phyloP scores from a whole-genome alignment of 2,888 invertebrate genomes.

The Ctenicera cuprea region DNA sequence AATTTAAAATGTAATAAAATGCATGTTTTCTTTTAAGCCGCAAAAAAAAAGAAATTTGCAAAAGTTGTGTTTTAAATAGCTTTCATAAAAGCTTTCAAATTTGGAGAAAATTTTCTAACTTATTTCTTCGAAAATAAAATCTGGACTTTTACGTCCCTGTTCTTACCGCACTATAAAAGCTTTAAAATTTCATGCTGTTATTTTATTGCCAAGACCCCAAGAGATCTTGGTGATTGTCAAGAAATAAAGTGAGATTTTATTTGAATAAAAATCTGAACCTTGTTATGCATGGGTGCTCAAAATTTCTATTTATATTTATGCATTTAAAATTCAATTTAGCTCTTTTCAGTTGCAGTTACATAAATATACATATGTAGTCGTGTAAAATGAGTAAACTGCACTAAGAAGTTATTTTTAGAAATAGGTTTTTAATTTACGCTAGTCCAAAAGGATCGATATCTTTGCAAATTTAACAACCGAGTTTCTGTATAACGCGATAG shows the following conservation, averaged over 20 bases:
- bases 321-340: too few relatives aligned
- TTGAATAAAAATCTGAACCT: background rate
- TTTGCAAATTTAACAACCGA: too few relatives aligned
- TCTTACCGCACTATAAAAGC: constrained; percentile 6
- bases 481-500: too few relatives aligned
- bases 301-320: constrained; percentile 1
- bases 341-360: too few relatives aligned
- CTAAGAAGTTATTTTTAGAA: too few relatives aligned
- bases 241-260: constrained; percentile 36
- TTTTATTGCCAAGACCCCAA: constrained; percentile 24
- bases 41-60: background rate
- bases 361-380: too few relatives aligned
- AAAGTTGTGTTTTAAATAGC: background rate
- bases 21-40: too few relatives aligned
- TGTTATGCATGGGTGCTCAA: background rate
- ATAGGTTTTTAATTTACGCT: too few relatives aligned
- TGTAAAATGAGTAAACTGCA: too few relatives aligned
- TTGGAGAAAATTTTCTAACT: background rate
- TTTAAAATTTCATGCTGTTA: constrained; percentile 37
- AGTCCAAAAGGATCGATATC: too few relatives aligned
- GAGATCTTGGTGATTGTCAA: constrained; percentile 22
- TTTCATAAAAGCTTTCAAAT: background rate
- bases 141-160: constrained; percentile 7
- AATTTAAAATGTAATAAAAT: too few relatives aligned
- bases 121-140: constrained; percentile 2